Evolutionary conservation across 1,140 invertebrate species (phyloP), one percentile per base, ranked within the genome.

Genomic region (Drosophila tsacasi): DNA sequence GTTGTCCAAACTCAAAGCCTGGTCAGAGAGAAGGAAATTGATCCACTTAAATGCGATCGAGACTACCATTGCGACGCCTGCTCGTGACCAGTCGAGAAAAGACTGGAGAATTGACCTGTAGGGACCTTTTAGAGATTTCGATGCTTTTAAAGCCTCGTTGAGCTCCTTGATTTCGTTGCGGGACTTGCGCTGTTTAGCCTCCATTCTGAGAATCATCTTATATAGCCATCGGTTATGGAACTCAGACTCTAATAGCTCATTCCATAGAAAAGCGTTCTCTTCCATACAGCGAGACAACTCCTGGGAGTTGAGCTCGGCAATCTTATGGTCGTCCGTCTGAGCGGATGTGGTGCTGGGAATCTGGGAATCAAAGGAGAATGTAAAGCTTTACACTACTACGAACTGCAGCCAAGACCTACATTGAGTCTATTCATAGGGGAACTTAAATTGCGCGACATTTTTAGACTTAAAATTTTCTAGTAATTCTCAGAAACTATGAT

Each of bases 311-410:
- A 73, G 83, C 0, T 72, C 57, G 0, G 73, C 61, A 30, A 74
- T 59, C 58, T 87, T 85, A 0, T 47, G 35, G 52, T 85, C 82
- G 23, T 85, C 82, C n/a, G 79, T 58, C 12, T 78, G 66, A 1
- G 35, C 39, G 7, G 60, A 49, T 21, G 23, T 47, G n/a, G 10
- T 42, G 7, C 75, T 85, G 7, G 10, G 32, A 32, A 35, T n/a
- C 39, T 42, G 8, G 8, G 39, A 42, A n/a, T 42, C n/a, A n/a
- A 42, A 42, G 8, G 8, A 3, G 15, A 40, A n/a, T 17, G 6
- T n/a, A 40, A 7, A 7, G 17, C 17, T n/a, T 42, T 42, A 9
- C n/a, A 9, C 39, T 9, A 42, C 7, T 42, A n/a, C 3, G n/a
- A n/a, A 9, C 8, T n/a, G 17, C 39, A 42, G 17, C 17, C 3